These are phyloP conservation scores for Brachionus asplanchnoidis DNA, from an alignment of 1,140 invertebrate genomes.

Conservation along the genomic window DNA sequence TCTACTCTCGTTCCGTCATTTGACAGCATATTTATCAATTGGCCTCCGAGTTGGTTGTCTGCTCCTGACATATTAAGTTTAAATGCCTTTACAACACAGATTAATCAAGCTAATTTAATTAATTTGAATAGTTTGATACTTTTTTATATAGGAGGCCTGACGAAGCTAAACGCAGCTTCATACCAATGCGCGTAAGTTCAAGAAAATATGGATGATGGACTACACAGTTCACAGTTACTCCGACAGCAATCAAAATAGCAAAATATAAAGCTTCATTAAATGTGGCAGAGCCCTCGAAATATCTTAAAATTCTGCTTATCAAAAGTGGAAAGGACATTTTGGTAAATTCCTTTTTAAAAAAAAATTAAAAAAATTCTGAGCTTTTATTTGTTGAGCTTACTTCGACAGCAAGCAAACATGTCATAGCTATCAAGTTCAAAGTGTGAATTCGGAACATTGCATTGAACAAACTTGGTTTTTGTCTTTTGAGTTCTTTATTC, in stretches of 20 bases:
- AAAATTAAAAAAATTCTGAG: neutral
- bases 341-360: neutral
- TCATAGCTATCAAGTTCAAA: neutral
- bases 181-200: conserved; percentile 64
- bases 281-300: neutral
- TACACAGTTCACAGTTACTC: conserved; percentile 60
- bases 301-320: conserved; percentile 24
- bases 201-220: conserved; percentile 74
- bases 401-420: neutral
- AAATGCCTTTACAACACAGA: neutral
- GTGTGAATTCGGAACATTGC: neutral
- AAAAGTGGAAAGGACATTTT: conserved; percentile 24
- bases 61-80: conserved; percentile 4
- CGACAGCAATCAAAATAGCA: neutral
- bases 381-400: neutral
- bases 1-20: conserved; percentile 30
- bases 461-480: conserved; percentile 6
- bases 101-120: too few species aligned
- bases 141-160: conserved; percentile 77
- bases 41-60: neutral
- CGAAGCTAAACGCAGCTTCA: conserved; percentile 72
- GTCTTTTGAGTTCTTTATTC: conserved; percentile 25
- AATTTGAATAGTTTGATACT: conserved; percentile 51
- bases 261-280: neutral
- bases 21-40: conserved; percentile 26